These are phyloP conservation scores for Ictalurus punctatus DNA, from an alignment of 2,113 vertebrate genomes.

Conservation along the genomic window DNA sequence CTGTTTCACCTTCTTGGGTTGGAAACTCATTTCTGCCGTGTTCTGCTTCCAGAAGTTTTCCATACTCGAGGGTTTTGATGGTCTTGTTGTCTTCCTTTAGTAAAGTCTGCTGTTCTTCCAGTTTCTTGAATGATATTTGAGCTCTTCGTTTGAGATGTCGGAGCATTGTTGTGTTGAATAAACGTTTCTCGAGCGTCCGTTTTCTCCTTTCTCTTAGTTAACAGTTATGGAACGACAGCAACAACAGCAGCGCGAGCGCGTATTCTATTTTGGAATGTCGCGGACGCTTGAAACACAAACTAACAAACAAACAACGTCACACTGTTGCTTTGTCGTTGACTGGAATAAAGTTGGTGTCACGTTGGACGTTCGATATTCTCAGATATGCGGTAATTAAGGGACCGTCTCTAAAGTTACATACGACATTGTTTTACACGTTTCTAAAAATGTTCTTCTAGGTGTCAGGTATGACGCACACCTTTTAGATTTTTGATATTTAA, in stretches of 20 bases:
- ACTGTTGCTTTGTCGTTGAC: too few species aligned
- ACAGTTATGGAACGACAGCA: neutral
- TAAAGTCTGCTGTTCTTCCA: neutral
- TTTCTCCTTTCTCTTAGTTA: neutral
- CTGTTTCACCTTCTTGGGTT: neutral
- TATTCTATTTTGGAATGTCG: neutral
- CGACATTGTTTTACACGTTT: too few species aligned
- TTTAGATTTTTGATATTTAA: too few species aligned
- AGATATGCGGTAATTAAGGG: too few species aligned
- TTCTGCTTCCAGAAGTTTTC: neutral
- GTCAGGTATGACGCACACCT: too few species aligned
- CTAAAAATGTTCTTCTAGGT: too few species aligned
- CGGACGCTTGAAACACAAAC: too few species aligned
- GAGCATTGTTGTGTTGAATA: conserved; percentile 34
- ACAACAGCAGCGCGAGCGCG: neutral
- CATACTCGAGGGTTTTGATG: neutral
- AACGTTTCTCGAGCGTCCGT: neutral
- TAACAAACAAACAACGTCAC: too few species aligned
- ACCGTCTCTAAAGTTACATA: too few species aligned
- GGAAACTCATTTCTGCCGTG: neutral
- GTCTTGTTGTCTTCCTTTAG: neutral
- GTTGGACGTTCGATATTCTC: too few species aligned
- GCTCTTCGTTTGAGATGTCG: conserved; percentile 41
- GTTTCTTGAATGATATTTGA: conserved; percentile 10
- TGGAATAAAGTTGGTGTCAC: too few species aligned